Conservation (phyloP, 37 sponge, comb jelly and placozoan species). For the Tethya wilhelma region DNA sequence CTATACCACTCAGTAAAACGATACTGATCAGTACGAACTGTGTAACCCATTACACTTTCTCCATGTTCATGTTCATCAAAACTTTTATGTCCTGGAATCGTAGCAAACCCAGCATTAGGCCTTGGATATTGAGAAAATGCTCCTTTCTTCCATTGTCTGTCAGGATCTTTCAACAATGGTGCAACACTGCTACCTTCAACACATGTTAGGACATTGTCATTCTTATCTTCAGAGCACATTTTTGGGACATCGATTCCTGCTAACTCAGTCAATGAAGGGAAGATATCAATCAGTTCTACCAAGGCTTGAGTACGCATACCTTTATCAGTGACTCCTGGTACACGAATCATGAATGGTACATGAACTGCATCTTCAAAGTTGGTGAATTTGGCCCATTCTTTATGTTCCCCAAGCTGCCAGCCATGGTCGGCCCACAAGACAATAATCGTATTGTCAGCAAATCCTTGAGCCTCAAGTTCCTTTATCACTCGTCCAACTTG, state of each 20-base stretch:
- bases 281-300: conserved; percentile 49
- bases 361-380: conserved; percentile 60
- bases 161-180: conserved; percentile 42
- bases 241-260: conserved; percentile 12
- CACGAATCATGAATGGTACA: conserved; percentile 56
- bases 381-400: conserved; percentile 43
- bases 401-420: conserved; percentile 51
- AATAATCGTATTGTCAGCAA: conserved; percentile 45
- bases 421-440: conserved; percentile 69
- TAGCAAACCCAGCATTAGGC: not conserved
- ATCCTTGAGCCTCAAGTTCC: conserved; percentile 25
- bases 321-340: conserved; percentile 28
- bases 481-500: conserved; percentile 35
- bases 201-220: conserved; percentile 20
- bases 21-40: conserved; percentile 27
- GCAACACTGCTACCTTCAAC: conserved; percentile 34
- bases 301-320: conserved; percentile 30
- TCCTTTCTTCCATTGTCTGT: conserved; percentile 44
- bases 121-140: conserved; percentile 57
- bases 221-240: conserved; percentile 36
- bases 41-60: conserved; percentile 61
- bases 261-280: conserved; percentile 37
- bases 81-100: conserved; percentile 12
- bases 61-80: conserved; percentile 25
- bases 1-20: conserved; percentile 57